Conservation (phyloP, 2,113 vertebrate species). For the Dipodomys ordii region DNA sequence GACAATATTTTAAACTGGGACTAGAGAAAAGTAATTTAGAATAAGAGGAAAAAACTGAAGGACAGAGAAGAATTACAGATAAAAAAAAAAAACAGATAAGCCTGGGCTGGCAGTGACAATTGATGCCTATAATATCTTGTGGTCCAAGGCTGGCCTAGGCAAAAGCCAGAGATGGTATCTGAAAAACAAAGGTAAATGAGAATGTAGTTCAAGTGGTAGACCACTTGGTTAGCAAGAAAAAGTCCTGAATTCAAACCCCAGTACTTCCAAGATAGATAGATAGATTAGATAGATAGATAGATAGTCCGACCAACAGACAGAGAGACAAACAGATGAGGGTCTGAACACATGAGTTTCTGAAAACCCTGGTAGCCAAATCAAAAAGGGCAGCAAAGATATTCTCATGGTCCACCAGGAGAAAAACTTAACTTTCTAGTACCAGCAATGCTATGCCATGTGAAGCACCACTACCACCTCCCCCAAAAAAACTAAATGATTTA, state of each 20-base stretch:
- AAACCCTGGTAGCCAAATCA: slow-evolving; percentile 37
- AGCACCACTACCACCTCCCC: no score
- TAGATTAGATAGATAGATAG: no score
- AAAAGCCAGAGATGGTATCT: no score
- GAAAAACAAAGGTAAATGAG: no score
- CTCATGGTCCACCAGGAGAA: background rate
- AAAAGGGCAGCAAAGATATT: background rate
- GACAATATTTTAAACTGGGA: background rate
- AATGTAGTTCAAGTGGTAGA: no score
- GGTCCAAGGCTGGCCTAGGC: no score
- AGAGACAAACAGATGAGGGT: background rate
- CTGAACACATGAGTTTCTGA: background rate
- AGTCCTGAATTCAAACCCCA: no score
- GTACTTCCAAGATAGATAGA: no score
- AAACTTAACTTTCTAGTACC: background rate
- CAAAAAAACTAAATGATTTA: background rate
- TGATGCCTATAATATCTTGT: no score
- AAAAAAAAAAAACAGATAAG: background rate
- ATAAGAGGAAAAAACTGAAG: background rate
- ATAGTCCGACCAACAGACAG: no score
- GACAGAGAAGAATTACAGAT: background rate
- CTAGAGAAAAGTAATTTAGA: background rate
- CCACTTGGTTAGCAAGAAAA: no score
- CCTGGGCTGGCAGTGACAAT: no score
- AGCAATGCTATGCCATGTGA: background rate